phyloP scores from a whole-genome alignment of 2,797 vertebrate genomes.

The Enteromius trimaculatus region DNA sequence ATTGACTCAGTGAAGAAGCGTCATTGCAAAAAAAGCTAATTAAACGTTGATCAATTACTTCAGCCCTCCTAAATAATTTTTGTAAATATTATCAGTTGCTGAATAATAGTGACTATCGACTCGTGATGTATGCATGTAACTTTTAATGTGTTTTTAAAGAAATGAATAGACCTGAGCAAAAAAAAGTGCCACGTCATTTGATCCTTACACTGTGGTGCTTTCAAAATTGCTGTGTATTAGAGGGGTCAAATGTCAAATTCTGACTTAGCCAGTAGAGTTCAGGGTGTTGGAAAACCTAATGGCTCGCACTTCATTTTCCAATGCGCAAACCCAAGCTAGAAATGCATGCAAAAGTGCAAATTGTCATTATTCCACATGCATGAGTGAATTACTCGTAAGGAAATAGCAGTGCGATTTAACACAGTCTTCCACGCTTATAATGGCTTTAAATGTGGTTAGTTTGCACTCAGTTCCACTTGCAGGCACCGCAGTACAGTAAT shows the following conservation, averaged over 20 bases:
- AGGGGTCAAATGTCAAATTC: background rate
- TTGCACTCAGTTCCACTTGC: constrained; percentile 52
- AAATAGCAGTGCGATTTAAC: constrained; percentile 38
- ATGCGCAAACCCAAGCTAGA: background rate
- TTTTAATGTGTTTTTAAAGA: background rate
- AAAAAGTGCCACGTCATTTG: background rate
- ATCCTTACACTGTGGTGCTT: background rate
- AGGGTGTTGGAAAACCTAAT: constrained; percentile 1
- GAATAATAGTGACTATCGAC: background rate
- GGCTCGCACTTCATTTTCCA: background rate
- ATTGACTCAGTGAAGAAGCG: background rate
- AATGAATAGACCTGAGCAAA: background rate
- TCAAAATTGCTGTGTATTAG: background rate
- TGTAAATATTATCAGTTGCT: background rate
- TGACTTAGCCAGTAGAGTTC: background rate
- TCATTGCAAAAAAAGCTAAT: background rate
- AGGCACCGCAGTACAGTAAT: constrained; percentile 43
- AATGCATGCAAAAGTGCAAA: constrained; percentile 31
- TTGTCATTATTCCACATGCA: constrained; percentile 40
- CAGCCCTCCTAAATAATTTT: background rate
- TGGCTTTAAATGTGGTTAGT: constrained; percentile 53
- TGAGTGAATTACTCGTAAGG: constrained; percentile 28
- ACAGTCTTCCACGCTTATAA: constrained; percentile 37
- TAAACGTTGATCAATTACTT: background rate
- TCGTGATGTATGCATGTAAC: no score